Base-by-base conservation (phyloP, 2,113 vertebrate species). In the Gobiocypris rarus region DNA sequence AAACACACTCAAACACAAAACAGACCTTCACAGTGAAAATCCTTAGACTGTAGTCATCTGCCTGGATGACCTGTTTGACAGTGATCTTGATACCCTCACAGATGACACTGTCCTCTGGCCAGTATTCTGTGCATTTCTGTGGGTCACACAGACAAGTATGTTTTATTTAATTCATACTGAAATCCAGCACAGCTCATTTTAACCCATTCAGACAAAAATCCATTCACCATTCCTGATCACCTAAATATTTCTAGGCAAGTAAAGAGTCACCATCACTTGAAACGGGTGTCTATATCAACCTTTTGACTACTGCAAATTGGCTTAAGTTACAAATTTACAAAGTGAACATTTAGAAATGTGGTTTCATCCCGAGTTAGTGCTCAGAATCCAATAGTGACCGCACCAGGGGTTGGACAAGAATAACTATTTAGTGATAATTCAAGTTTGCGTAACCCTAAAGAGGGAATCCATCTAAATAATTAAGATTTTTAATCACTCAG, bases 121-220 rank as follows among this genome's bases (percentile, higher is more conserved):
- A 99, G 74, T 99, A 99, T 89, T 98, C 98, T 14, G 97, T 97
- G 89, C 98, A 99, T 95, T 99, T 99, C 98, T 99, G 88, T 70
- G 71, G 77, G 67, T 86, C 77, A 91, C 26, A 88, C 15, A 82
- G 15, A 74, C 9, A 78, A 34, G 75, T 28, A 31, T 28, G 88
- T 90, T 56, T 78, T 45, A 78, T 14, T 76, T 11, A 9, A 76
- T 76, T 74, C 3, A 48, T n/a, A 17, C 1, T 13, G n/a, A 31
- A 28, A 22, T 71, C 3, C 63, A 38, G 8, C 63, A 67, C 31
- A 38, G 63, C 8, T 34, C 63, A 67, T 43, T 71, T 24, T 13
- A 71, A 43, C 22, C 22, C 22, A 14, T 41, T 43, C 9, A 43
- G 38, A 71, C 45, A 1, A 71, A 71, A 43, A n/a, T n/a, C 34